Percentiles rank a stretch among this genome's conserved stretches.
phyloP scores from a whole-genome alignment of 2,888 invertebrate species.

The Papilio elwesi region DNA sequence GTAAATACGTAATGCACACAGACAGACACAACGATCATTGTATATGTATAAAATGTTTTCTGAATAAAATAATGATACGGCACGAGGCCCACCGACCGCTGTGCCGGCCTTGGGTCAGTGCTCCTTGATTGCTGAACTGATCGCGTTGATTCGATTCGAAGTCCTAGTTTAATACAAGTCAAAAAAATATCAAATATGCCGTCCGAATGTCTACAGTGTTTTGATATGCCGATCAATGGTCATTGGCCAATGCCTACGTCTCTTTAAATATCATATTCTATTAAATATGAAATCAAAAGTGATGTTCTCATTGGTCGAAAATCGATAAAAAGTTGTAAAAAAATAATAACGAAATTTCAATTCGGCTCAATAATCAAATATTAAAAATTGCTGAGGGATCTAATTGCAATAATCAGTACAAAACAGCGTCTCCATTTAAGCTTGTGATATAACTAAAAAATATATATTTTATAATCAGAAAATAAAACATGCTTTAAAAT shows the following conservation, averaged over 20 bases:
- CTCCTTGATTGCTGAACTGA: slow-evolving; percentile 45
- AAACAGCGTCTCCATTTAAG: slow-evolving; percentile 57
- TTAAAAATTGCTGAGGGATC: slow-evolving; percentile 66
- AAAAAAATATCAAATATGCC: slow-evolving; percentile 52
- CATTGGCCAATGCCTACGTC: slow-evolving; percentile 57
- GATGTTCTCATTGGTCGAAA: slow-evolving; percentile 54
- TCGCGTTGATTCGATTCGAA: slow-evolving; percentile 50
- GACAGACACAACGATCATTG: slow-evolving; percentile 58
- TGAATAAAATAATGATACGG: slow-evolving; percentile 69
- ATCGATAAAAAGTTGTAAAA: slow-evolving; percentile 50
- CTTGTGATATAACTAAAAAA: slow-evolving; percentile 54
- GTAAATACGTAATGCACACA: slow-evolving; percentile 62
- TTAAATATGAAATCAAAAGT: slow-evolving; percentile 71
- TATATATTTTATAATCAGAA: slow-evolving; percentile 69
- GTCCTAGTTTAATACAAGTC: slow-evolving; percentile 78
- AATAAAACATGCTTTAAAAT: slow-evolving; percentile 78
- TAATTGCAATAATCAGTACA: slow-evolving; percentile 51
- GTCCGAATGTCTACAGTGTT: slow-evolving; percentile 59
- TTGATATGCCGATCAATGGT: slow-evolving; percentile 63
- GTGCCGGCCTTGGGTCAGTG: slow-evolving; percentile 30
- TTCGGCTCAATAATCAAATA: slow-evolving; percentile 65
- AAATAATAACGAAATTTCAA: slow-evolving; percentile 46
- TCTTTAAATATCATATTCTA: slow-evolving; percentile 68
- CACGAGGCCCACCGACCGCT: not conserved
- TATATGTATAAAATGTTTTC: slow-evolving; percentile 69